A percentile compares a stretch with the other conserved stretches of the same genome.
Conservation (phyloP, 2,113 vertebrate genomes). For the Otus sunia region DNA sequence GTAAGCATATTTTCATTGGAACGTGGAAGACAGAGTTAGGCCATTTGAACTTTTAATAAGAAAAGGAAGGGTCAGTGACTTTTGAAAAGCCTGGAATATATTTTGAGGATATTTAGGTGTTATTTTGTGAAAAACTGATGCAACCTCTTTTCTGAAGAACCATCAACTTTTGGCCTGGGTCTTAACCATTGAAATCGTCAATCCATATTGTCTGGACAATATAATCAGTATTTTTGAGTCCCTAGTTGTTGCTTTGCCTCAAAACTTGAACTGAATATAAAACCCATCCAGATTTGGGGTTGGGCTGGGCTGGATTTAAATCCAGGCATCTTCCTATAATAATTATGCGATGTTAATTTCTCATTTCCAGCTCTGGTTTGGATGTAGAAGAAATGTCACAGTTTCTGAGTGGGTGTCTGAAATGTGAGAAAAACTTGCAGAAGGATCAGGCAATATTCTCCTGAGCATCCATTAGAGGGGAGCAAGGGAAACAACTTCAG, state of each 20-base stretch:
- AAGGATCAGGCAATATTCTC: not conserved
- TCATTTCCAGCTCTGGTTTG: not conserved
- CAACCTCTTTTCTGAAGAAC: not conserved
- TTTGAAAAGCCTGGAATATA: rapidly evolving
- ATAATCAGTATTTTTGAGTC: not conserved
- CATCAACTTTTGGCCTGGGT: not conserved
- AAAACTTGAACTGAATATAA: not conserved
- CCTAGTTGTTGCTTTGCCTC: not conserved
- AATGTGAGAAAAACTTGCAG: not conserved
- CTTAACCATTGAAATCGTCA: not conserved
- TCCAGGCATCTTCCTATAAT: not conserved
- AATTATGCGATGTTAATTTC: not conserved
- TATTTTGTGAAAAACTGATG: not conserved
- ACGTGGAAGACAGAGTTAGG: not conserved
- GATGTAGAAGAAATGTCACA: rapidly evolving
- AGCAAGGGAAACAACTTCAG: not conserved
- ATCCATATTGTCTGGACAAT: not conserved
- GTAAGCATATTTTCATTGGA: not conserved
- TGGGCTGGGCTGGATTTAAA: not conserved
- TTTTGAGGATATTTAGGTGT: not conserved
- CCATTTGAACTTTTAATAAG: not conserved
- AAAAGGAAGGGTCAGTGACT: not conserved
- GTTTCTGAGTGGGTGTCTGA: not conserved
- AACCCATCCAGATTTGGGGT: not conserved
- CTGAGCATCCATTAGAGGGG: not conserved